These are phyloP conservation scores for Aphis gossypii DNA, from an alignment of 1,140 invertebrate genomes.

Conservation along the genomic window DNA sequence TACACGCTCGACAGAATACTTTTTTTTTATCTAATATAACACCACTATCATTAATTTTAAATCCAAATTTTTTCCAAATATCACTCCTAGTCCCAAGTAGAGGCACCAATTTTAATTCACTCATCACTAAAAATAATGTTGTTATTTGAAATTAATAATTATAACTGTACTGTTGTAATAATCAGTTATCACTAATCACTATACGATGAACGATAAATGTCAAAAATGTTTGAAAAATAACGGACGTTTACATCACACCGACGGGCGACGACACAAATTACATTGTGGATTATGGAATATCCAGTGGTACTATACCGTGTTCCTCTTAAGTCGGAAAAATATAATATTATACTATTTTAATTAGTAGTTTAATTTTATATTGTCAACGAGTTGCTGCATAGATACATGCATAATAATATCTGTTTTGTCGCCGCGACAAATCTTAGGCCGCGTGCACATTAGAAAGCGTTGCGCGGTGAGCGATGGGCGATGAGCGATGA, in stretches of 20 bases:
- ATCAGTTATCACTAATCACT: no score
- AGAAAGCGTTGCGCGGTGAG: neutral
- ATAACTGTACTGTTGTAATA: no score
- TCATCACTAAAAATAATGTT: constrained; percentile 38
- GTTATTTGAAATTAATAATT: constrained; percentile 37
- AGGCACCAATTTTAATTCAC: constrained; percentile 32
- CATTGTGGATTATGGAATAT: neutral
- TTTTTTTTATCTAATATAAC: constrained; percentile 42
- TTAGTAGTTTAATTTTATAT: no score
- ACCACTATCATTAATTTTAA: constrained; percentile 35
- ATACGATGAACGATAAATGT: no score
- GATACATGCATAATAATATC: no score
- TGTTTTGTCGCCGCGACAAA: no score
- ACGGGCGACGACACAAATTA: constrained; percentile 43
- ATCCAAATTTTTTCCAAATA: constrained; percentile 24
- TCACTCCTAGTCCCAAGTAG: constrained; percentile 21
- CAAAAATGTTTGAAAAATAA: neutral
- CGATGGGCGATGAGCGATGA: neutral
- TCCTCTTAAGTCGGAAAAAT: neutral
- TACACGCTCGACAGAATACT: constrained; percentile 25
- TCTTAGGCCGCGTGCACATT: constrained; percentile 14
- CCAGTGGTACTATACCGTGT: constrained; percentile 26
- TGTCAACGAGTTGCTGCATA: no score
- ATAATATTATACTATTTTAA: constrained; percentile 1
- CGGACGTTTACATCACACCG: neutral